phyloP scores from a whole-genome alignment of 2,797 vertebrate genomes.

The Chelonia mydas region DNA sequence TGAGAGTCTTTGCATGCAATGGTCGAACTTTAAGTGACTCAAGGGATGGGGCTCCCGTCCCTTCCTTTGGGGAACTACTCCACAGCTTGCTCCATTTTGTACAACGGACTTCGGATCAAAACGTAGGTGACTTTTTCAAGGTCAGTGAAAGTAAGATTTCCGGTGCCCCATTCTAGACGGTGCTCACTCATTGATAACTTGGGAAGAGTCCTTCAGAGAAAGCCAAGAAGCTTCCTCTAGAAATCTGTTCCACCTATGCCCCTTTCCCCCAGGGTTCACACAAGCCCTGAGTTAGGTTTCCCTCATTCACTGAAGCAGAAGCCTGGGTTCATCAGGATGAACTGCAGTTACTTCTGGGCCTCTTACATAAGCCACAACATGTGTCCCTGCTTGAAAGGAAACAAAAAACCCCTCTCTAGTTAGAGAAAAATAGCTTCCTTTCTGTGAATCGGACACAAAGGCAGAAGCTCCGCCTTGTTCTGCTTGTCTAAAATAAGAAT shows the following conservation, averaged over 20 bases:
- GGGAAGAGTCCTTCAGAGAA: neutral
- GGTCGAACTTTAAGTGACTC: too few relatives aligned
- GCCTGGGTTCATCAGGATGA: rapidly evolving
- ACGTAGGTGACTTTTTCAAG: neutral
- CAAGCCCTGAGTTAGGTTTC: neutral
- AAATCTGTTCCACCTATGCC: rapidly evolving
- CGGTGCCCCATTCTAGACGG: neutral
- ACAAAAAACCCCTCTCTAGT: slow-evolving; percentile 24
- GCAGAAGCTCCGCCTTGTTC: slow-evolving; percentile 43
- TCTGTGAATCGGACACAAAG: slow-evolving; percentile 43
- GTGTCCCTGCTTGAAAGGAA: slow-evolving; percentile 14
- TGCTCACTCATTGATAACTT: neutral
- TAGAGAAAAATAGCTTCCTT: slow-evolving; percentile 54
- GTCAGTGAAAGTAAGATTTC: neutral
- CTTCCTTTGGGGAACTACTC: too few relatives aligned
- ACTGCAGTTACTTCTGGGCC: neutral
- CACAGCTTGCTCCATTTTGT: neutral
- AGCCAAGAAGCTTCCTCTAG: neutral
- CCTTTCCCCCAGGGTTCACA: rapidly evolving
- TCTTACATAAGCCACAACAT: neutral
- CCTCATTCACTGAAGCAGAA: neutral
- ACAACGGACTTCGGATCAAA: rapidly evolving
- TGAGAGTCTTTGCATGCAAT: neutral
- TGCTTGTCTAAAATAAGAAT: neutral
- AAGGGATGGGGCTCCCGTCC: too few relatives aligned